These are phyloP conservation scores for Ophion obscuratus DNA, from an alignment of 2,888 invertebrate species.

Conservation along the genomic window DNA sequence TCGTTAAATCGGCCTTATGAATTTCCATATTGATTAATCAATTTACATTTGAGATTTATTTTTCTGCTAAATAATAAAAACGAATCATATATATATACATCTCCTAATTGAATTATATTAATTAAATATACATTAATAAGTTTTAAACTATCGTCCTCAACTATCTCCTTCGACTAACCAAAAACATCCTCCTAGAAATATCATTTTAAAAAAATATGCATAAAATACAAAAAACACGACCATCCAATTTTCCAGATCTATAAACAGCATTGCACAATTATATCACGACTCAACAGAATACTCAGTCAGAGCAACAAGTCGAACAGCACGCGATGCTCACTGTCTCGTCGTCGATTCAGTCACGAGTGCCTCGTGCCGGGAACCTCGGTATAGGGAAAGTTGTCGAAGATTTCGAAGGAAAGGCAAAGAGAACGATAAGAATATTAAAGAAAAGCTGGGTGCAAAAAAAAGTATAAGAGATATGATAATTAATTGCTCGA, in stretches of 20 bases:
- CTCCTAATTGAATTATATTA: too few species aligned
- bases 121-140: too few species aligned
- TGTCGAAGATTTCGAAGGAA: constrained; percentile 26
- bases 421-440: constrained; percentile 24
- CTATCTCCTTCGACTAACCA: background rate
- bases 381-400: constrained; percentile 48
- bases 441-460: background rate
- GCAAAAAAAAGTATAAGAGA: background rate
- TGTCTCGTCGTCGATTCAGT: background rate
- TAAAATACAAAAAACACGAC: background rate
- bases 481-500: background rate
- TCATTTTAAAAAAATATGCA: background rate
- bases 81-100: too few species aligned
- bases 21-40: too few species aligned
- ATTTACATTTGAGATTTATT: too few species aligned
- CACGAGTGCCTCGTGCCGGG: background rate
- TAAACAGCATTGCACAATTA: background rate
- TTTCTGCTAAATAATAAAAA: too few species aligned
- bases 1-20: too few species aligned
- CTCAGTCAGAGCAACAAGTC: background rate
- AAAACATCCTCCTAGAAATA: background rate
- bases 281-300: background rate
- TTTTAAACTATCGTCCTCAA: background rate
- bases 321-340: background rate
- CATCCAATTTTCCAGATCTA: background rate